Evolutionary conservation across 2,797 vertebrate genomes (phyloP), one percentile per base, ranked within the genome.

Genomic region (Catharus ustulatus): DNA sequence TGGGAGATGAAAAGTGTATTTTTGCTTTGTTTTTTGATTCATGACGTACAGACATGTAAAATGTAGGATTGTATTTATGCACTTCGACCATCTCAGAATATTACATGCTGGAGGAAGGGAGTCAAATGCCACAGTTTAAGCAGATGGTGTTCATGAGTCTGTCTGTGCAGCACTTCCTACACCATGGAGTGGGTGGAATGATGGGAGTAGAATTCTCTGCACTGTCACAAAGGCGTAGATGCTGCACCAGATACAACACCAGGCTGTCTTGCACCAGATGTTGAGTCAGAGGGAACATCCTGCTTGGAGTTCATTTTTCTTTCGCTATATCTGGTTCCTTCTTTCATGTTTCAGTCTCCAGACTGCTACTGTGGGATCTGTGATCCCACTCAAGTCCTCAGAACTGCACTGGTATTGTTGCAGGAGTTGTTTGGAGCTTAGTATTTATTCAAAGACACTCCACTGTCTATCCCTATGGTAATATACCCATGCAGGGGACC

Each of bases 81-180:
- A 4, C 40, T 78, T 73, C n/a, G 80, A 59, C 73, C 75, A 64
- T 84, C 59, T 78, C 73, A 81, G 88, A 76, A 67, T 88, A 40
- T 52, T 83, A 5, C 18, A 32, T 15, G 21, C 66, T 6, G 6
- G 68, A 64, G 92, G 59, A 49, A 84, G 73, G 79, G 77, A 94
- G 92, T 89, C 92, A 85, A 94, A 81, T 5, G 58, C 59, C 77
- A 15, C 61, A 34, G 79, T 46, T 63, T 29, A 62, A 85, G 88
- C 94, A 95, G 95, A 94, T 97, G 95, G 94, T 85, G 67, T 63
- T 94, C 84, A 55, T 93, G 90, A 92, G 72, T 93, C 63, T 94
- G 88, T 76, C 86, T 91, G 78, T 81, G 43, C 81, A 93, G 91
- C 80, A 52, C 85, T 95, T 93, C 85, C 96, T 55, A 92, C 93